phyloP scores from a whole-genome alignment of 53 echinoderm and acorn worm genomes.

The Pentamera pediparva region DNA sequence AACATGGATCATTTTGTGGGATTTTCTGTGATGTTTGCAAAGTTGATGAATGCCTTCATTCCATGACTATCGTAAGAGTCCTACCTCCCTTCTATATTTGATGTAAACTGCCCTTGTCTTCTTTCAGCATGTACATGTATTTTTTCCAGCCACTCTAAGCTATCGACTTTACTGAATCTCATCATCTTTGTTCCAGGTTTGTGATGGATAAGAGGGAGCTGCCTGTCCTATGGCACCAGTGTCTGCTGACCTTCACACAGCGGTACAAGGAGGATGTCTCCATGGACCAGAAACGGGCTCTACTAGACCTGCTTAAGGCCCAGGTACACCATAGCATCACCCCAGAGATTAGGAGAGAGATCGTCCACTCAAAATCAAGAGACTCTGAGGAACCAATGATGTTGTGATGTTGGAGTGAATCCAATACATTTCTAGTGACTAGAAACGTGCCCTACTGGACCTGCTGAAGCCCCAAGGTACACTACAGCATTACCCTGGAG shows the following conservation, averaged over 20 bases:
- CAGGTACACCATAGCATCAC: constrained; percentile 68
- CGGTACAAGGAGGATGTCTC: constrained; percentile 90
- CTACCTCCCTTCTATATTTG: neutral
- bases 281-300: constrained; percentile 83
- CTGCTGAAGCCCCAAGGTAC: constrained; percentile 66
- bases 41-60: no score
- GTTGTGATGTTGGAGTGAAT: neutral
- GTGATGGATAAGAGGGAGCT: constrained; percentile 78
- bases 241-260: constrained; percentile 76
- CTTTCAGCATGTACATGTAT: neutral
- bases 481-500: neutral
- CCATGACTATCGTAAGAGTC: no score
- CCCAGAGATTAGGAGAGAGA: constrained; percentile 73
- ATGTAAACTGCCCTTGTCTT: neutral
- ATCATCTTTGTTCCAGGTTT: constrained; percentile 52
- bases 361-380: constrained; percentile 79
- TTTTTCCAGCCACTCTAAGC: neutral
- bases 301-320: constrained; percentile 70
- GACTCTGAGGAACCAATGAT: constrained; percentile 82
- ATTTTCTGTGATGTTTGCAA: no score
- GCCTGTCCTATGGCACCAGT: constrained; percentile 95
- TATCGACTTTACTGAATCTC: no score
- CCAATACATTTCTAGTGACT: constrained; percentile 57
- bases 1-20: neutral
- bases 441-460: constrained; percentile 80